Base-by-base conservation (phyloP, 2,797 vertebrate genomes). In the Smutsia gigantea region DNA sequence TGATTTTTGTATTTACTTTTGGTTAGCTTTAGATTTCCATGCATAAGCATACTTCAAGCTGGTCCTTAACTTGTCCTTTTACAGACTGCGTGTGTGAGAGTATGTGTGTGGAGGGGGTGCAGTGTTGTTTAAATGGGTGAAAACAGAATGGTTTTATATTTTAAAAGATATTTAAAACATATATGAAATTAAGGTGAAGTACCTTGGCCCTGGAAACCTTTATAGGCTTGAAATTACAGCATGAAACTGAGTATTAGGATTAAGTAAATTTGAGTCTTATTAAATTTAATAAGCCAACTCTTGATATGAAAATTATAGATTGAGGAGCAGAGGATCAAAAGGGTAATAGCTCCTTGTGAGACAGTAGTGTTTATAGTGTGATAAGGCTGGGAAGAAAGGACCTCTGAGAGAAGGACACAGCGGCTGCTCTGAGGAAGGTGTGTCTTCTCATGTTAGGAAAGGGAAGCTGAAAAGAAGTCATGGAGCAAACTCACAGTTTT, bases 1-100 rank as follows among this genome's bases (percentile, higher is more conserved):
- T 19, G 12, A 78, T 95, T 88, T 85, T 94, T 82, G 39, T 18
- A 51, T 77, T 95, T 87, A 64, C n/a, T 74, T 93, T 97, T 69
- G 53, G 19, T 71, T 94, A 74, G 46, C 31, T 95, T 93, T 77
- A 91, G 46, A 87, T 83, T 96, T 90, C 17, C 14, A 86, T 88
- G 87, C 64, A 87, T 74, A 86, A 85, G 23, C n/a, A 84, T 5
- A 89, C 19, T 87, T 90, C 3, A 66, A 51, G 39, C 87, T 96
- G 61, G 19, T 27, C 63, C 19, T 88, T 90, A 55, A 72, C 42
- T 27, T 87, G 27, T 93, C 68, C n/a, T 87, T 93, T 81, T 57
- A 49, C 10, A 89, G 31, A 64, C 19, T 46, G 4, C 64, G 25
- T 64, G 2, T 74, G 4, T 85, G 49, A 39, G 10, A 46, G 25